These are phyloP conservation scores for Lethrus apterus DNA, from an alignment of 1,140 invertebrate species.

Conservation along the genomic window DNA sequence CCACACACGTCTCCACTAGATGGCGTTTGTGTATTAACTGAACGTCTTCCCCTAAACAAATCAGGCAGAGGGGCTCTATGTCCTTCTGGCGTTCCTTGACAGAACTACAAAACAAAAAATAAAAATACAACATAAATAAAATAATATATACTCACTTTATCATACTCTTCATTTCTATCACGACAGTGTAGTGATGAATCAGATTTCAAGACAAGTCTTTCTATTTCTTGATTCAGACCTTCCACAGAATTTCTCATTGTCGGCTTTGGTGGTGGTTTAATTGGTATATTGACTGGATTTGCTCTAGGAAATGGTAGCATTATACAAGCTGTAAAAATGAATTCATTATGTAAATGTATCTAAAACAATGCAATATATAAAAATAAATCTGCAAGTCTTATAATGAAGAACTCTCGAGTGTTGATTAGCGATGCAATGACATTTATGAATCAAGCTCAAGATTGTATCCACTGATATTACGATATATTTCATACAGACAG, in stretches of 20 bases:
- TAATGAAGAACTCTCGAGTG: too few relatives aligned
- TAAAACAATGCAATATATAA: slow-evolving; percentile 5
- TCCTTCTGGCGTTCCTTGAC: slow-evolving; percentile 63
- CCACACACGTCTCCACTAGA: slow-evolving; percentile 45
- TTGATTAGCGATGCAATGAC: too few relatives aligned
- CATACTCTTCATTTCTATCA: slow-evolving; percentile 25
- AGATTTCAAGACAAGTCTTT: slow-evolving; percentile 43
- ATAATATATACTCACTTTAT: slow-evolving; percentile 17
- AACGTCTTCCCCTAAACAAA: slow-evolving; percentile 52
- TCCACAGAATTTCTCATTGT: slow-evolving; percentile 76
- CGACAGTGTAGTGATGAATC: slow-evolving; percentile 12
- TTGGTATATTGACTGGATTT: slow-evolving; percentile 50
- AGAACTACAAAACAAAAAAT: slow-evolving; percentile 10
- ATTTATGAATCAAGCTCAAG: too few relatives aligned
- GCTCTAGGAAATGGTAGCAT: slow-evolving; percentile 42
- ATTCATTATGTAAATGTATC: too few relatives aligned
- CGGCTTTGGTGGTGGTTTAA: slow-evolving; percentile 38
- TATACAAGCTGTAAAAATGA: slow-evolving; percentile 28
- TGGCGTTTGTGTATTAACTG: slow-evolving; percentile 78
- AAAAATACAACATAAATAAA: slow-evolving; percentile 1
- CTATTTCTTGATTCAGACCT: slow-evolving; percentile 78
- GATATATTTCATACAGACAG: too few relatives aligned
- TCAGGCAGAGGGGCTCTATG: slow-evolving; percentile 76
- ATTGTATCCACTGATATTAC: too few relatives aligned
- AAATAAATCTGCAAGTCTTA: neutral